Percentiles rank a stretch among this genome's conserved stretches.
Evolutionary conservation across 2,797 vertebrate species (phyloP).

Genomic region (Pelochelys cantorii): DNA sequence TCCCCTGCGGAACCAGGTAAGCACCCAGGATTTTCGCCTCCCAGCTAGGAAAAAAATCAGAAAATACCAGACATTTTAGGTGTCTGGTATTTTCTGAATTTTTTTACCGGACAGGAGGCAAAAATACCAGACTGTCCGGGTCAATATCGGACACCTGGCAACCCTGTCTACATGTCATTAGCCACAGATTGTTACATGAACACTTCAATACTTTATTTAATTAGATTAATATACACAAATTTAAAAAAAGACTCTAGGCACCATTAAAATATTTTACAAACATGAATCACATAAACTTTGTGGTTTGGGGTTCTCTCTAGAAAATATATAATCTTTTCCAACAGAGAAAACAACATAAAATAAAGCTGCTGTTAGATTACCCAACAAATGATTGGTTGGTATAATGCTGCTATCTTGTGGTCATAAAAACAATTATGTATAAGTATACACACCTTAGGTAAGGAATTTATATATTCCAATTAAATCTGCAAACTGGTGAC

Average conservation of each 20-base stretch:
- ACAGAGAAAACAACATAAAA: not conserved
- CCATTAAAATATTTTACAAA: rapidly evolving
- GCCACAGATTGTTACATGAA: too few species aligned
- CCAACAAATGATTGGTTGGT: not conserved
- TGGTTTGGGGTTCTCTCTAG: not conserved
- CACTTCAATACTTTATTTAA: too few species aligned
- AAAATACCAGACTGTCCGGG: too few species aligned
- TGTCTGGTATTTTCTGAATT: too few species aligned
- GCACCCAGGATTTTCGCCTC: too few species aligned
- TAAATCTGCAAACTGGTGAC: too few species aligned
- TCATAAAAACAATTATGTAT: not conserved
- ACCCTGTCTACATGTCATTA: too few species aligned
- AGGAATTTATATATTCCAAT: not conserved
- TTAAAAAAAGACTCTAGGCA: not conserved
- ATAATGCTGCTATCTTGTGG: constrained; percentile 60
- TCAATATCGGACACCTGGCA: too few species aligned
- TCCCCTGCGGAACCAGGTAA: too few species aligned
- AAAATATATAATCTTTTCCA: not conserved
- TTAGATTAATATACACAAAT: rapidly evolving
- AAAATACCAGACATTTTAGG: too few species aligned
- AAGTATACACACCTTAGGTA: rapidly evolving
- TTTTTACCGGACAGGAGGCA: too few species aligned
- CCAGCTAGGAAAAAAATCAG: too few species aligned
- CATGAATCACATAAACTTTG: not conserved
- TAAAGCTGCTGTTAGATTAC: rapidly evolving